Base-by-base conservation (phyloP, 2,113 vertebrate genomes). In the Cheilinus undulatus region DNA sequence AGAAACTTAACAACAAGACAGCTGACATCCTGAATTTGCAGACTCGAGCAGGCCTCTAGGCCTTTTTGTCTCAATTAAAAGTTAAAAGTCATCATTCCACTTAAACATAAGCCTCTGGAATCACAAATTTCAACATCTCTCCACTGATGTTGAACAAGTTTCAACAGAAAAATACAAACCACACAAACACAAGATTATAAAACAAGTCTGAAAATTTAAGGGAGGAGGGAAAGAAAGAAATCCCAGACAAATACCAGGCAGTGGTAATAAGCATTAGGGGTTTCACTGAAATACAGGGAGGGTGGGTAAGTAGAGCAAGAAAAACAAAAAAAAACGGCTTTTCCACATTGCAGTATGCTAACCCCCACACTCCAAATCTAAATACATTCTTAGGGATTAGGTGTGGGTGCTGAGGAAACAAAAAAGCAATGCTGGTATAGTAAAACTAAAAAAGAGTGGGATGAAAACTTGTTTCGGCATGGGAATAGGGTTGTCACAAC, bases 321-420 rank as follows among this genome's bases (percentile, higher is more conserved):
- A 78, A 30, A 30, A 30, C 13, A 80, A 57, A 80, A 81, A 78
- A 30, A 30, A 30, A 82, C 24, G 70, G 43, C 69, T 68, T 80
- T 79, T 69, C 70, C 67, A 80, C 76, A 76, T 78, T 68, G 76
- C 62, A 71, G 48, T 73, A 57, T 36, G 26, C 26, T 54, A 59
- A 79, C 63, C 60, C 80, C 67, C 65, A 50, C 78, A 72, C 68
- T 65, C 49, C 52, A 75, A 69, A 83, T 70, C 82, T 78, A 83
- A 78, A 84, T 82, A 65, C 89, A 90, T 92, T 90, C 86, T 81
- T 89, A 43, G 30, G 82, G 86, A 89, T 92, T 91, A 90, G 50
- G 56, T n/a, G 40, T 46, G 49, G 72, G 67, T 82, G 71, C 82
- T 68, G 53, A 82, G 68, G 79, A 88, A 86, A 86, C 81, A 85